phyloP scores from a whole-genome alignment of 2,888 invertebrate species.

The Melieria picta region DNA sequence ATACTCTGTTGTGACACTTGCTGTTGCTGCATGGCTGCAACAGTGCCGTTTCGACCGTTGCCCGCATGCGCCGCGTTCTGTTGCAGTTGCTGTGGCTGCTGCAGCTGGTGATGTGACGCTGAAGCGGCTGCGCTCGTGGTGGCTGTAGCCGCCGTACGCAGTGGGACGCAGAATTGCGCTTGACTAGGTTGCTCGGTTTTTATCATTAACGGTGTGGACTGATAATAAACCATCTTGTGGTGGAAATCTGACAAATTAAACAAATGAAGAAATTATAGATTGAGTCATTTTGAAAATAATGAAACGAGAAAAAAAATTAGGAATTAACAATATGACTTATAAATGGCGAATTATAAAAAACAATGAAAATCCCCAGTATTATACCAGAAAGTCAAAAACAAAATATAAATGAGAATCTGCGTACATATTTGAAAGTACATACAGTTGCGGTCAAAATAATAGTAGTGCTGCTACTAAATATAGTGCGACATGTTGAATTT shows the following conservation, averaged over 20 bases:
- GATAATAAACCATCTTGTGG: conserved; percentile 66
- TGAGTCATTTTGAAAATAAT: too few species aligned
- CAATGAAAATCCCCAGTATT: too few species aligned
- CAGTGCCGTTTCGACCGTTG: conserved; percentile 49
- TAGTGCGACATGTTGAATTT: too few species aligned
- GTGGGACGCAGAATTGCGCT: conserved; percentile 57
- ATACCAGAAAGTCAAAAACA: too few species aligned
- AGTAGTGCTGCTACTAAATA: too few species aligned
- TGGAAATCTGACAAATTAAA: conserved; percentile 53
- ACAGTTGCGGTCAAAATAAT: too few species aligned
- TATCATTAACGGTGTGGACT: conserved; percentile 63
- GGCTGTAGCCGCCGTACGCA: conserved; percentile 42
- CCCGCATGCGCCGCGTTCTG: conserved; percentile 48
- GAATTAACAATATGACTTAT: too few species aligned
- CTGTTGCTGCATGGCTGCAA: conserved; percentile 45
- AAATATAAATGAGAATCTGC: too few species aligned
- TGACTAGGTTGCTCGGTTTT: conserved; percentile 63
- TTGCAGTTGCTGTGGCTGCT: conserved; percentile 46
- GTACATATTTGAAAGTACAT: too few species aligned
- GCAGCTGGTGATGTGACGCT: conserved; percentile 11
- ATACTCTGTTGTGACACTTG: conserved; percentile 16
- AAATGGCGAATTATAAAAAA: too few species aligned
- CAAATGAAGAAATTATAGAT: too few species aligned
- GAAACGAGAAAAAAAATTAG: too few species aligned
- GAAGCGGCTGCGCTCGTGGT: conserved; percentile 35